Conservation (phyloP, 2,113 vertebrate genomes). For the Thamnaconus septentrionalis region DNA sequence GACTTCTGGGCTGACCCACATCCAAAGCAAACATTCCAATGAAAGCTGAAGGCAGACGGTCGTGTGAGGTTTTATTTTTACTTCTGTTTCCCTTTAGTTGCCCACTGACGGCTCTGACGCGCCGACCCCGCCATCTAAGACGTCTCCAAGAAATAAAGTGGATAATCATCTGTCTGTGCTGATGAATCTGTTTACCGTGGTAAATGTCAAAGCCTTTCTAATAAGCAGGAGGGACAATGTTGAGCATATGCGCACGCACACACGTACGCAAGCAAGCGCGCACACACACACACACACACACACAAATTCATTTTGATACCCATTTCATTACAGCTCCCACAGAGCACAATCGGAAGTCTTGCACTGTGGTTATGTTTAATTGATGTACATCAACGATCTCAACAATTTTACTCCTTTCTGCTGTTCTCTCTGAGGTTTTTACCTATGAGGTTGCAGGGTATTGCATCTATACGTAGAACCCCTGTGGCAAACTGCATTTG, state of each 20-base stretch:
- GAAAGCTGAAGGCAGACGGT: slow-evolving; percentile 16
- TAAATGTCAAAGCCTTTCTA: slow-evolving; percentile 71
- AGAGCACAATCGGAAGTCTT: slow-evolving; percentile 21
- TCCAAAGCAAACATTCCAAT: slow-evolving; percentile 25
- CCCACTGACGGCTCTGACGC: background rate
- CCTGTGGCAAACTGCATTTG: too few relatives aligned
- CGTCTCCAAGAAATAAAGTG: slow-evolving; percentile 66
- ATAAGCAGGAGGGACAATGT: slow-evolving; percentile 51
- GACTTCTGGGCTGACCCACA: slow-evolving; percentile 9
- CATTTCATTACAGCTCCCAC: slow-evolving; percentile 33
- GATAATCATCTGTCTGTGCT: slow-evolving; percentile 76
- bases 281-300: background rate
- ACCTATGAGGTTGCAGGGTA: too few relatives aligned
- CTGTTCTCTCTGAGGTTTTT: too few relatives aligned
- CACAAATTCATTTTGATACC: slow-evolving; percentile 14
- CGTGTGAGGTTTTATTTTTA: slow-evolving; percentile 5
- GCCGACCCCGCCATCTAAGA: slow-evolving; percentile 42
- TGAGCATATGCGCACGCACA: background rate
- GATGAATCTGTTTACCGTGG: slow-evolving; percentile 76
- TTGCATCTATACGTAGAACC: too few relatives aligned
- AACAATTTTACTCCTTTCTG: too few relatives aligned
- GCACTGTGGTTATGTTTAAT: slow-evolving; percentile 27
- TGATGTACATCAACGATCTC: slow-evolving; percentile 7
- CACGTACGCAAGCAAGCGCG: background rate
- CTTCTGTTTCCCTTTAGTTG: too few relatives aligned